Base-by-base conservation (phyloP, 2,113 vertebrate species). In the Pampusana beccarii region DNA sequence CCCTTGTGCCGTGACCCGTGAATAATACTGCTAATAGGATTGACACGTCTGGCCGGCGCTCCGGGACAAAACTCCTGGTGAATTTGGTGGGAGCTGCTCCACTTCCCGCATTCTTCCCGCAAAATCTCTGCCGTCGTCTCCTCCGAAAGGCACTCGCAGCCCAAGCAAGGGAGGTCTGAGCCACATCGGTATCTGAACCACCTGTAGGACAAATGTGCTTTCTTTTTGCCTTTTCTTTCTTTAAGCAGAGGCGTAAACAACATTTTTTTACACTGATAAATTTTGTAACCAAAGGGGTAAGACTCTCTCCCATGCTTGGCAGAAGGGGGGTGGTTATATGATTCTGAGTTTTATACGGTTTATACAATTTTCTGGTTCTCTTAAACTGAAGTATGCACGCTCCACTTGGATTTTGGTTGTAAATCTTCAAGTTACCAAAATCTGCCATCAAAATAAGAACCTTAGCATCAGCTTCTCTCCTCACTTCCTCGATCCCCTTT, bases 41-140 rank as follows among this genome's bases (percentile, higher is more conserved):
- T 90, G 90, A 72, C 48, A 44, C 0, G 0, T 77, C 58, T 72
- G 62, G 36, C 26, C 1, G 0, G 48, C 2, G 1, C 48, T 62
- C 10, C 0, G 3, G 16, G 53, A 72, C 62, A 82, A 42, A 96
- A 44, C 74, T 81, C 48, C 61, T 3, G 12, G 16, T 33, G 70
- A 54, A 38, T 79, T 19, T 23, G 42, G 33, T 6, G 34, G 38
- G 10, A 87, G 53, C 65, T 1, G 5, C 42, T 91, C 72, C 13
- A 6, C 62, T 51, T 53, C 38, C 51, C 0, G 0, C 5, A 0
- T 74, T 46, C 73, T 36, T 38, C 65, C 73, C 3, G 1, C 58
- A 48, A 48, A 34, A 67, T 29, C 50, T 73, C 58, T 66, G 64
- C 72, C 48, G 9, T 51, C 17, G 1, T 23, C 65, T 36, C 33